These are phyloP conservation scores for Leptinotarsa peninsularis DNA, from an alignment of 2,888 invertebrate genomes.

Conservation along the genomic window DNA sequence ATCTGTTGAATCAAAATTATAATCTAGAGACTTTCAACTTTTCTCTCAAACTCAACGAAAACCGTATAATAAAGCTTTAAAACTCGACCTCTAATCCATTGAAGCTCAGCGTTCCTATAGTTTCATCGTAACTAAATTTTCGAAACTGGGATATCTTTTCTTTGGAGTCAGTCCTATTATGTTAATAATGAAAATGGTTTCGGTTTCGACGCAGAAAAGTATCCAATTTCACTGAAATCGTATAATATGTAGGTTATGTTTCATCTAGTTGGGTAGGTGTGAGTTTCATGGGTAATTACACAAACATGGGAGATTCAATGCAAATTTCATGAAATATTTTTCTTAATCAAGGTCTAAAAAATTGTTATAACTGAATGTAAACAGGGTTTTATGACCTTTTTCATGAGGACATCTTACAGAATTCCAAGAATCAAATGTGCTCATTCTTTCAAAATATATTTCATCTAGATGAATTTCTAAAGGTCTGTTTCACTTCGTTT, in stretches of 20 bases:
- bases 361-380: no score
- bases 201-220: slow-evolving; percentile 28
- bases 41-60: neutral
- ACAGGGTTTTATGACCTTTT: no score
- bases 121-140: neutral
- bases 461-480: no score
- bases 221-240: slow-evolving; percentile 29
- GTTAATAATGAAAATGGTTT: slow-evolving; percentile 34
- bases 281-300: neutral
- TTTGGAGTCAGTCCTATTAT: neutral
- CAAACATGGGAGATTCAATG: no score
- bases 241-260: slow-evolving; percentile 11
- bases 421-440: no score
- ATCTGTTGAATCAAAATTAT: neutral
- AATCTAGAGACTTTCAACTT: neutral
- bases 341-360: no score
- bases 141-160: neutral
- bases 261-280: neutral
- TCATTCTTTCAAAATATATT: no score
- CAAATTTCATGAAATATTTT: no score
- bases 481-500: no score
- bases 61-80: neutral
- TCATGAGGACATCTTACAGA: no score
- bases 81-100: neutral
- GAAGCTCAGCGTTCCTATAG: neutral